phyloP scores from a whole-genome alignment of 2,888 invertebrate species.

The Anorthoa munda region DNA sequence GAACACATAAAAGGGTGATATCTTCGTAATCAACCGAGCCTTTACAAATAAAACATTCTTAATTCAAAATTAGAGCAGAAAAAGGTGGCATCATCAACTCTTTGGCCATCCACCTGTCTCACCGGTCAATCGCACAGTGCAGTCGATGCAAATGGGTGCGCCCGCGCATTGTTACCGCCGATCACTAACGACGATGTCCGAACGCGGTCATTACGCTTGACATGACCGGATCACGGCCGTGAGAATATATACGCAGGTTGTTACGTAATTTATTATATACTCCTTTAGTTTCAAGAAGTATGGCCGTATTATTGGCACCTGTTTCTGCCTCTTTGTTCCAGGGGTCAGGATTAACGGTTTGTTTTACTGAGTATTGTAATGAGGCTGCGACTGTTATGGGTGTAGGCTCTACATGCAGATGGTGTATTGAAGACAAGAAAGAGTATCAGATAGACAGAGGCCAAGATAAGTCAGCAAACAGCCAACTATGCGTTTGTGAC shows the following conservation, averaged over 20 bases:
- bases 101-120: slow-evolving; percentile 64
- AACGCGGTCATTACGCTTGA: slow-evolving; percentile 73
- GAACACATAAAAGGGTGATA: slow-evolving; percentile 42
- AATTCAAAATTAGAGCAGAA: slow-evolving; percentile 13
- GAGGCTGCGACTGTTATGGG: slow-evolving; percentile 34
- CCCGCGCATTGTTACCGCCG: slow-evolving; percentile 73
- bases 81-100: slow-evolving; percentile 65
- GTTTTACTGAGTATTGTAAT: slow-evolving; percentile 59
- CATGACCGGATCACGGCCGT: slow-evolving; percentile 66
- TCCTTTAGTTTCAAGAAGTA: slow-evolving; percentile 43
- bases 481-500: too few species aligned
- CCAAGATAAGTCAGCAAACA: too few species aligned
- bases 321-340: slow-evolving; percentile 47
- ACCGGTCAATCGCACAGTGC: slow-evolving; percentile 67
- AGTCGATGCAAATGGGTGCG: slow-evolving; percentile 74
- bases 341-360: slow-evolving; percentile 56
- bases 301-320: slow-evolving; percentile 57
- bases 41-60: slow-evolving; percentile 27
- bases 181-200: slow-evolving; percentile 77
- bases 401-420: slow-evolving; percentile 10
- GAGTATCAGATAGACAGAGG: not conserved
- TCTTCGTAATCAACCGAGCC: slow-evolving; percentile 45
- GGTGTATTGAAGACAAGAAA: not conserved
- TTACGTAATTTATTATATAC: slow-evolving; percentile 64
- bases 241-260: slow-evolving; percentile 64